A percentile compares a stretch with the other conserved stretches of the same genome.
These are phyloP conservation scores for Dendrolimus kikuchii DNA, from an alignment of 1,140 invertebrate genomes.

Conservation along the genomic window DNA sequence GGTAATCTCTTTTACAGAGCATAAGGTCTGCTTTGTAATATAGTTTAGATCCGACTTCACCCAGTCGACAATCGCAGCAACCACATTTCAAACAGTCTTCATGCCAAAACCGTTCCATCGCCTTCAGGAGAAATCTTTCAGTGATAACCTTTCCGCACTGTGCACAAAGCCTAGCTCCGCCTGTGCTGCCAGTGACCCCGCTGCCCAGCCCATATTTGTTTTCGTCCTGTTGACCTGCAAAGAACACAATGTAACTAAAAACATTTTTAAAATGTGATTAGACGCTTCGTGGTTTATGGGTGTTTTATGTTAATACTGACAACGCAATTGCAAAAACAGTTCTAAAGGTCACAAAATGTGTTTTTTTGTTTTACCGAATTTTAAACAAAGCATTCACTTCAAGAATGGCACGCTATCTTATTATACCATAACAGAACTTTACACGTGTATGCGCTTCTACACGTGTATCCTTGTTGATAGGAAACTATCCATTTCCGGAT, in stretches of 20 bases:
- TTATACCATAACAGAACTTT: no score
- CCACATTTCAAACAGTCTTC: constrained; percentile 96
- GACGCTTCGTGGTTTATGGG: no score
- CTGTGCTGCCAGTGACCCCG: constrained; percentile 46
- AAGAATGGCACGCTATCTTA: no score
- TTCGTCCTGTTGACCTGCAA: constrained; percentile 63
- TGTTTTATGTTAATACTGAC: no score
- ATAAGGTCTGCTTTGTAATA: constrained; percentile 95
- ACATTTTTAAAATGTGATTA: no score
- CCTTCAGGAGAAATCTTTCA: constrained; percentile 83
- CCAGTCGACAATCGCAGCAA: constrained; percentile 92
- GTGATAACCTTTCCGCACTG: constrained; percentile 84
- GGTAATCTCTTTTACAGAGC: constrained; percentile 93
- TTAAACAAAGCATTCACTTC: no score
- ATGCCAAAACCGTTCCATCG: constrained; percentile 93
- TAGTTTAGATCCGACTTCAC: constrained; percentile 92
- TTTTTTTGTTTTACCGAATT: no score
- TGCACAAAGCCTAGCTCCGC: constrained; percentile 77
- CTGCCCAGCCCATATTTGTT: constrained; percentile 58
- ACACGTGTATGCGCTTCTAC: no score
- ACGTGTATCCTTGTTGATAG: no score
- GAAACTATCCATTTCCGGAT: no score
- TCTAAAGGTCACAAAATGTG: no score
- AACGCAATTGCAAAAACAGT: no score
- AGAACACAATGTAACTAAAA: constrained; percentile 8